These are phyloP conservation scores for Melanerpes aurifrons DNA, from an alignment of 2,113 vertebrate genomes.

Conservation along the genomic window DNA sequence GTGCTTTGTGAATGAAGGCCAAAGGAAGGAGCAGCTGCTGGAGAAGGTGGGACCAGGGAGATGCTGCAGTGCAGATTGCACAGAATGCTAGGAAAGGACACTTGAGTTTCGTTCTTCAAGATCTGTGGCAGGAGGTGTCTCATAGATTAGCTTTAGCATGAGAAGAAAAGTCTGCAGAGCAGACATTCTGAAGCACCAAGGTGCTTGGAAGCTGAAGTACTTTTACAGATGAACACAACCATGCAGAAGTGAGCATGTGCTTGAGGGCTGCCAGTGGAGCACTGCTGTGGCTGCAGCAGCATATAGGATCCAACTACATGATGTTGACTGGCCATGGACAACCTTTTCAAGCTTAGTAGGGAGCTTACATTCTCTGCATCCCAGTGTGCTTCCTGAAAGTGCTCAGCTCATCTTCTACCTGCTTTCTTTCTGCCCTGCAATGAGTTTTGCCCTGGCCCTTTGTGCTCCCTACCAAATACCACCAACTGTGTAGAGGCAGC, in stretches of 20 bases:
- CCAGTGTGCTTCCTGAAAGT: neutral
- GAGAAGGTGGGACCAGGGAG: neutral
- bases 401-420: neutral
- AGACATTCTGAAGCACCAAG: neutral
- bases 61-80: neutral
- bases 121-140: neutral
- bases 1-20: neutral
- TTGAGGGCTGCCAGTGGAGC: neutral
- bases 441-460: neutral
- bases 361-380: neutral
- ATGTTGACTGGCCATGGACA: fast-evolving
- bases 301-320: neutral
- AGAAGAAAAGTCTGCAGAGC: neutral
- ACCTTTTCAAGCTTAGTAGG: neutral
- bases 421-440: neutral
- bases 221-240: neutral
- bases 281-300: neutral
- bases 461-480: neutral
- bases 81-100: neutral
- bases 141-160: neutral
- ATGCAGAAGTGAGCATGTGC: fast-evolving
- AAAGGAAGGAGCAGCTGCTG: neutral
- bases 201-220: neutral
- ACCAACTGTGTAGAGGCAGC: neutral
- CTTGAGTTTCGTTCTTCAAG: neutral